Evolutionary conservation across 2,888 invertebrate species (phyloP).

Genomic region (Eristalis arbustorum): DNA sequence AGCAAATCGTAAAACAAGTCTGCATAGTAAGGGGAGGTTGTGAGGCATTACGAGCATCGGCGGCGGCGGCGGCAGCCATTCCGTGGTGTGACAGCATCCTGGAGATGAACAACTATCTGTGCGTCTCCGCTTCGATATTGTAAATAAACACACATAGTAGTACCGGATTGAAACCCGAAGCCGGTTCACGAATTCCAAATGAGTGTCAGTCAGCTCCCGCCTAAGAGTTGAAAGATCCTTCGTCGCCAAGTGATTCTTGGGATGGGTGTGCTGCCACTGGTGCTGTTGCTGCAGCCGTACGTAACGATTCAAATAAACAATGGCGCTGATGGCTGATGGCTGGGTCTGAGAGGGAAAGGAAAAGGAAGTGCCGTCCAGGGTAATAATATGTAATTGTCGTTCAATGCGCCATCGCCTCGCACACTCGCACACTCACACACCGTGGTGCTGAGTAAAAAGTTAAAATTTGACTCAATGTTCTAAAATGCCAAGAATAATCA

Average conservation of each 20-base stretch:
- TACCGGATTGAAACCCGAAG: slow-evolving; percentile 53
- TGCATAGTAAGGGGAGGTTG: not conserved
- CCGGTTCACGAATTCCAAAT: slow-evolving; percentile 45
- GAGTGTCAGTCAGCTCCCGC: slow-evolving; percentile 33
- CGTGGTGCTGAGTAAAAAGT: not conserved
- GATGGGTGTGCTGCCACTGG: slow-evolving; percentile 21
- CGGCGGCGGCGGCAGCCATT: slow-evolving; percentile 40
- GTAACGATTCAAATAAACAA: slow-evolving; percentile 58
- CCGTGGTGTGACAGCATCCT: slow-evolving; percentile 66
- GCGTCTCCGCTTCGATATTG: slow-evolving; percentile 56
- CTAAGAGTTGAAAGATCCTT: slow-evolving; percentile 63
- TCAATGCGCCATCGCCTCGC: slow-evolving; percentile 50
- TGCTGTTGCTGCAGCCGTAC: slow-evolving; percentile 10
- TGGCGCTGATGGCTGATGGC: slow-evolving; percentile 52
- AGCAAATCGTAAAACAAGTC: slow-evolving; percentile 55
- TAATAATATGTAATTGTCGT: slow-evolving; percentile 21
- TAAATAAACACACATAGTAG: slow-evolving; percentile 55
- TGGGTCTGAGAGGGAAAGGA: slow-evolving; percentile 4
- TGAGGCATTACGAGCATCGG: not conserved
- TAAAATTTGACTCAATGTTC: not conserved
- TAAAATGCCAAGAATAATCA: slow-evolving; percentile 43
- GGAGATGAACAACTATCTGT: slow-evolving; percentile 52
- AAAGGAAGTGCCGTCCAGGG: slow-evolving; percentile 25
- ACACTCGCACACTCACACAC: not conserved
- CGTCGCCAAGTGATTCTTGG: slow-evolving; percentile 60